phyloP scores from a whole-genome alignment of 2,888 invertebrate genomes.

The Trachelus stipa region DNA sequence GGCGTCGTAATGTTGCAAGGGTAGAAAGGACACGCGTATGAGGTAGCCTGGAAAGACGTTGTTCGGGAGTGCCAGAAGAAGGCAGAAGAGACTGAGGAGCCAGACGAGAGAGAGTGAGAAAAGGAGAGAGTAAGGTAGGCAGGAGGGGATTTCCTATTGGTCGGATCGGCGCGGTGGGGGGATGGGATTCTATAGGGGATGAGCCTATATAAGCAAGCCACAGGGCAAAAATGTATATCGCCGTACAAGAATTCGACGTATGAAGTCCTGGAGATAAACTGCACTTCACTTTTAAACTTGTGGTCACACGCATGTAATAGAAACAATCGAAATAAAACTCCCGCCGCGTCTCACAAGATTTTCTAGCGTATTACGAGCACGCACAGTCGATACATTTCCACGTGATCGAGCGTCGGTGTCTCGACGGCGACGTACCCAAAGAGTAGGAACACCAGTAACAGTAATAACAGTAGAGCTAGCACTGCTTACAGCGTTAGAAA shows the following conservation, averaged over 20 bases:
- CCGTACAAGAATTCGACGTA: neutral
- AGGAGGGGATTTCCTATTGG: neutral
- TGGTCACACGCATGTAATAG: neutral
- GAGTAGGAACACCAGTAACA: neutral
- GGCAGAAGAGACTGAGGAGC: conserved; percentile 12
- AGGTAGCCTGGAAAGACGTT: conserved; percentile 24
- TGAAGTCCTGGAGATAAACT: neutral
- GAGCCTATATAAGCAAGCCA: neutral
- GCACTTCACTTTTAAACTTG: neutral
- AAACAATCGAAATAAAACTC: neutral
- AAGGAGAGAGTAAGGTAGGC: conserved; percentile 11
- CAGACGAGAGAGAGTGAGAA: conserved; percentile 12
- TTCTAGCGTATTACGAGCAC: conserved; percentile 3
- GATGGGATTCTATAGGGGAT: neutral
- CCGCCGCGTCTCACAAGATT: neutral
- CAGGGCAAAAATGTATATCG: neutral
- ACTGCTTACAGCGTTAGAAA: conserved; percentile 48
- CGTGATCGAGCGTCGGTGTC: conserved; percentile 27
- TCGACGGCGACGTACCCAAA: conserved; percentile 8
- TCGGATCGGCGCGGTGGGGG: conserved; percentile 12
- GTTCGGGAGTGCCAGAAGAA: conserved; percentile 26
- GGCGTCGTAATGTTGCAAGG: neutral
- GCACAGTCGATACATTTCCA: conserved; percentile 27
- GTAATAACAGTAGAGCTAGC: conserved; percentile 33
- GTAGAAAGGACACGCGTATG: conserved; percentile 5